Conservation (phyloP, 1,140 invertebrate species). For the Schlechtendalia chinensis region DNA sequence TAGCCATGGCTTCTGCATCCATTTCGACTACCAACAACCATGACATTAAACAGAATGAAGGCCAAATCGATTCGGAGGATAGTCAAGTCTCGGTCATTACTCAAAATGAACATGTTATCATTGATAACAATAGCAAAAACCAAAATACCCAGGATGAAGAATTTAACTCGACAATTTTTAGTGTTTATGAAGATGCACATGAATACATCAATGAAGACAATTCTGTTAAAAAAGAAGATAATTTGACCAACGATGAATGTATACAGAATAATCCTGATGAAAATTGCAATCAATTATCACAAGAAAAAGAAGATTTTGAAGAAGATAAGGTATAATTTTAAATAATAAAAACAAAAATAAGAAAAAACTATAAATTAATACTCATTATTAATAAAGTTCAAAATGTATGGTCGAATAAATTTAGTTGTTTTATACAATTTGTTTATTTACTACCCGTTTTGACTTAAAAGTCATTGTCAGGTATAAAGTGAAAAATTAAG, state of each 20-base stretch:
- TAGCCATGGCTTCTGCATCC: background rate
- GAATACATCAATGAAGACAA: conserved; percentile 1
- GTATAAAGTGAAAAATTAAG: too few relatives aligned
- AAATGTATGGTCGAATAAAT: too few relatives aligned
- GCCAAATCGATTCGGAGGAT: background rate
- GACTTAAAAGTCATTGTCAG: too few relatives aligned
- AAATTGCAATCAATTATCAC: too few relatives aligned
- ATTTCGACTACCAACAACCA: background rate
- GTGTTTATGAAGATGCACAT: background rate
- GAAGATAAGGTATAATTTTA: background rate
- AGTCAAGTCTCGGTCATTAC: too few relatives aligned
- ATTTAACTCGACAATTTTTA: background rate
- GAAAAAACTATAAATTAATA: too few relatives aligned
- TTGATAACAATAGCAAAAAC: background rate
- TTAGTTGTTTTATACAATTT: too few relatives aligned
- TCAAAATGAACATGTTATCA: background rate
- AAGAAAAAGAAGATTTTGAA: background rate
- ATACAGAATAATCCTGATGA: background rate
- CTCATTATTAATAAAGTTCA: too few relatives aligned
- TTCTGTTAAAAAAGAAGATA: background rate
- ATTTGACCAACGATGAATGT: background rate
- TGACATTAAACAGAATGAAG: background rate
- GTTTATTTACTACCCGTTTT: too few relatives aligned
- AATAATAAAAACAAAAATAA: background rate
- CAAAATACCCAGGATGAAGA: too few relatives aligned